phyloP scores from a whole-genome alignment of 2,888 invertebrate genomes.

The Rhingia campestris region DNA sequence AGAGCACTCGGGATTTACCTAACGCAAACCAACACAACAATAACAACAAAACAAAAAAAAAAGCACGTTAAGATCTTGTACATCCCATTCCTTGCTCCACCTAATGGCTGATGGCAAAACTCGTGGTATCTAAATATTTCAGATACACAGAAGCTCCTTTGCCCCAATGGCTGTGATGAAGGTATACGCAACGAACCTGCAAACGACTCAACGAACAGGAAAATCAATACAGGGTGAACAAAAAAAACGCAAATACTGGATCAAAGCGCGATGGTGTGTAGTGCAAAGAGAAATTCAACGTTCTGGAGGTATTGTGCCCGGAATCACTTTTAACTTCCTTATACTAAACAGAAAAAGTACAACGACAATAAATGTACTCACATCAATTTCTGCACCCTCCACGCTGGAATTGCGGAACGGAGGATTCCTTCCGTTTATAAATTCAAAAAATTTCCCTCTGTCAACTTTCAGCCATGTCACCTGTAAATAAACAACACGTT shows the following conservation, averaged over 20 bases:
- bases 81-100: constrained; percentile 29
- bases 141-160: constrained; percentile 42
- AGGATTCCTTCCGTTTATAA: constrained; percentile 89
- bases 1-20: constrained; percentile 61
- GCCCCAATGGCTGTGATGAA: constrained; percentile 34
- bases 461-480: constrained; percentile 83
- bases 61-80: constrained; percentile 45
- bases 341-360: constrained; percentile 20
- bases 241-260: constrained; percentile 31
- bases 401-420: constrained; percentile 87
- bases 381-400: constrained; percentile 89
- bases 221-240: constrained; percentile 57
- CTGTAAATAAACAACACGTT: constrained; percentile 76
- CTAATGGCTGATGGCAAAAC: constrained; percentile 59
- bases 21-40: constrained; percentile 25
- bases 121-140: constrained; percentile 55
- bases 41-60: constrained; percentile 25
- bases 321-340: constrained; percentile 46
- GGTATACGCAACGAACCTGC: constrained; percentile 10
- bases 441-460: constrained; percentile 89
- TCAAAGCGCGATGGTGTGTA: constrained; percentile 33
- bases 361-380: constrained; percentile 83
- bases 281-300: constrained; percentile 4
- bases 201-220: constrained; percentile 37
- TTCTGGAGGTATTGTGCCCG: constrained; percentile 24